These are phyloP conservation scores for Miniopterus natalensis DNA, from an alignment of 2,113 vertebrate species.

Conservation along the genomic window DNA sequence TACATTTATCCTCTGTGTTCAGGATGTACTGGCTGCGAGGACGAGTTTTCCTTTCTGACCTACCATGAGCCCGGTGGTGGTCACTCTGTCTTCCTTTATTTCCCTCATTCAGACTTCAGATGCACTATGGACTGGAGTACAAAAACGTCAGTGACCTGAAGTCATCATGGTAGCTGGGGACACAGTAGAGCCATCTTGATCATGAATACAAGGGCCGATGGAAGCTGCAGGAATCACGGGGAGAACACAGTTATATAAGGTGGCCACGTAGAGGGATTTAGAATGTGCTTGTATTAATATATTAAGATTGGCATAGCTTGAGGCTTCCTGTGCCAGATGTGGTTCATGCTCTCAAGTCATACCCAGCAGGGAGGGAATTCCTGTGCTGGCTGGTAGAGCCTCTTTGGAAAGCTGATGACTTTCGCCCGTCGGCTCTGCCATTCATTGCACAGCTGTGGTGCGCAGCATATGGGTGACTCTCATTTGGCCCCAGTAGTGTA, in stretches of 20 bases:
- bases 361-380: not conserved
- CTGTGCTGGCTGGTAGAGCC: not conserved
- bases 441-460: not conserved
- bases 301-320: not conserved
- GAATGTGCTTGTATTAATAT: not conserved
- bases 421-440: not conserved
- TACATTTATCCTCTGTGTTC: not conserved
- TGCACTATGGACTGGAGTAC: accelerated
- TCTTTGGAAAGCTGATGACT: not conserved
- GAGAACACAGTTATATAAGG: not conserved
- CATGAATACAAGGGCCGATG: not conserved
- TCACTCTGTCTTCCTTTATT: not conserved
- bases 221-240: not conserved
- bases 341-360: not conserved
- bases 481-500: not conserved
- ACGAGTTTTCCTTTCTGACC: not conserved
- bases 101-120: not conserved
- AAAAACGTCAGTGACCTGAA: not conserved
- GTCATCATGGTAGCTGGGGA: not conserved
- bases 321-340: not conserved
- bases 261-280: not conserved
- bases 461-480: not conserved
- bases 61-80: accelerated
- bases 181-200: not conserved
- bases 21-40: not conserved